Conservation (phyloP, 1,140 invertebrate genomes). For the Probaryconus sp. region DNA sequence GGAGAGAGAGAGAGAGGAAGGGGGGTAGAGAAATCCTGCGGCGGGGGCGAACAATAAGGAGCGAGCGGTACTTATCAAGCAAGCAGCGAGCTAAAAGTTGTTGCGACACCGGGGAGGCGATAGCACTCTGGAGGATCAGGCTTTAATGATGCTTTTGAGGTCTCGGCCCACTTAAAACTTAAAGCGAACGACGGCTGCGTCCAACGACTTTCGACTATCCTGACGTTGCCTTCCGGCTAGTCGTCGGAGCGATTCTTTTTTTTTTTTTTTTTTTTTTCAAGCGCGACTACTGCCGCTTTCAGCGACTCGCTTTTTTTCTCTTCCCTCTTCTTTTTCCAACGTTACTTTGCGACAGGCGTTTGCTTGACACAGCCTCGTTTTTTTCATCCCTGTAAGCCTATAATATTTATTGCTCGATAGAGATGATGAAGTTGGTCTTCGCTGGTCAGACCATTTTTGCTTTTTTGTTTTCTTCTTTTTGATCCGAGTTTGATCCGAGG, state of each 20-base stretch:
- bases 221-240: slow-evolving; percentile 62
- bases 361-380: slow-evolving; percentile 33
- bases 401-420: slow-evolving; percentile 54
- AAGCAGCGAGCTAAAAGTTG: slow-evolving; percentile 48
- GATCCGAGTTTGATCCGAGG: too few relatives aligned
- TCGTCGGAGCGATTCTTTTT: slow-evolving; percentile 49
- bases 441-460: too few relatives aligned
- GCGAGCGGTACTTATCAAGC: slow-evolving; percentile 51
- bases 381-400: slow-evolving; percentile 14
- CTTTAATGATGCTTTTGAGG: slow-evolving; percentile 64
- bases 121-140: slow-evolving; percentile 58
- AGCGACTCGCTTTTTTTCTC: slow-evolving; percentile 49
- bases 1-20: too few relatives aligned
- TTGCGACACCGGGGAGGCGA: slow-evolving; percentile 33
- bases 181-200: slow-evolving; percentile 64
- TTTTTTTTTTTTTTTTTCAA: slow-evolving; percentile 59
- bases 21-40: slow-evolving; percentile 31
- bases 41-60: slow-evolving; percentile 52
- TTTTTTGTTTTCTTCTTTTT: too few relatives aligned
- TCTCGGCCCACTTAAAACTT: slow-evolving; percentile 65
- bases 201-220: slow-evolving; percentile 64
- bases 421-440: too few relatives aligned
- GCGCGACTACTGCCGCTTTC: slow-evolving; percentile 43
- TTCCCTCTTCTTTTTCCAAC: slow-evolving; percentile 33
- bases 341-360: slow-evolving; percentile 22